Conservation (phyloP, 2,113 vertebrate species). For the Machaerirhynchus nigripectus region DNA sequence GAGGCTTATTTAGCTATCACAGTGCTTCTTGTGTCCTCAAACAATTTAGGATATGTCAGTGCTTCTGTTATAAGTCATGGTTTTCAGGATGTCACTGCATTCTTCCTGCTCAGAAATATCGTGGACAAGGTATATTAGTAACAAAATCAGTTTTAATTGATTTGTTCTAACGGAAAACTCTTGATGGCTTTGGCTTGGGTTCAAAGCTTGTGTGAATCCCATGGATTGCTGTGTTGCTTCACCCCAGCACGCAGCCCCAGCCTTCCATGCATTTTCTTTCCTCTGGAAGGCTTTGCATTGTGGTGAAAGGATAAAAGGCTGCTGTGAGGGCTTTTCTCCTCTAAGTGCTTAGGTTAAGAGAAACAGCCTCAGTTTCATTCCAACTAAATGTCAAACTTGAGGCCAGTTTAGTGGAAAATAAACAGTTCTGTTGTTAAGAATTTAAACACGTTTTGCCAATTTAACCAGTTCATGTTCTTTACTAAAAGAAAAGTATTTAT, state of each 20-base stretch:
- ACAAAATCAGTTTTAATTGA: not conserved
- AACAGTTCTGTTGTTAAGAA: not conserved
- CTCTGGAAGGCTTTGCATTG: not conserved
- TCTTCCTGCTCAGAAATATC: not conserved
- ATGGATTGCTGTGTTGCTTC: not conserved
- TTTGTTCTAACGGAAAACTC: not conserved
- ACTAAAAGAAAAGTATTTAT: not conserved
- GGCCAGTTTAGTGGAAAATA: not conserved
- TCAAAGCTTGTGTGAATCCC: not conserved
- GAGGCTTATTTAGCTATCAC: not conserved
- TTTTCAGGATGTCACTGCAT: not conserved
- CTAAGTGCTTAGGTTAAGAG: not conserved
- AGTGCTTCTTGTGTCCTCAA: not conserved
- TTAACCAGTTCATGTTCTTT: not conserved
- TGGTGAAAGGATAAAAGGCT: not conserved
- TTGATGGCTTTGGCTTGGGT: not conserved
- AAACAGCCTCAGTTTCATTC: not conserved
- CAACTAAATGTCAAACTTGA: not conserved
- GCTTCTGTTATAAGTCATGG: not conserved
- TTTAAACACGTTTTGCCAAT: not conserved
- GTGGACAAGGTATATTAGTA: not conserved
- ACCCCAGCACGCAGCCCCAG: not conserved
- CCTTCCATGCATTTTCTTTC: not conserved
- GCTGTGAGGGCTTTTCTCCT: not conserved
- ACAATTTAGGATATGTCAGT: not conserved